phyloP scores from a whole-genome alignment of 2,888 invertebrate genomes.

The Troilus luridus region DNA sequence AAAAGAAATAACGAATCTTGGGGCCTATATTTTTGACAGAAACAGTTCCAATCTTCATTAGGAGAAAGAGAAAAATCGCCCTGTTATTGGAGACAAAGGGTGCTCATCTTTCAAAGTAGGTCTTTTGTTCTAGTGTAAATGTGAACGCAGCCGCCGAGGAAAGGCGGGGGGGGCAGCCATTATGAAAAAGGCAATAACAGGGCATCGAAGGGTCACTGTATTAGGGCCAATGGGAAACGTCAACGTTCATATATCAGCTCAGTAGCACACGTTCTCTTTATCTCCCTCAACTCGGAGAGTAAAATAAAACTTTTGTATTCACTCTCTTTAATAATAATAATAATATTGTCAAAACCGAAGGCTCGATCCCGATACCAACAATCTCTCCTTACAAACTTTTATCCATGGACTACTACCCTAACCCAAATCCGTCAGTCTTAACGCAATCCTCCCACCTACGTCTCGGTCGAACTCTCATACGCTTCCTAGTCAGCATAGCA shows the following conservation, averaged over 20 bases:
- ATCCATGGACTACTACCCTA: too few relatives aligned
- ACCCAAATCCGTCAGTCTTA: too few relatives aligned
- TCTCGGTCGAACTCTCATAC: too few relatives aligned
- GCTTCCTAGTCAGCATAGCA: too few relatives aligned
- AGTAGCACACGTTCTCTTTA: not conserved
- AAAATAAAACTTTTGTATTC: not conserved
- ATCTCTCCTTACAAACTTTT: too few relatives aligned
- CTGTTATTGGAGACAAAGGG: constrained; percentile 20
- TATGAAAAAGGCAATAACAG: constrained; percentile 41
- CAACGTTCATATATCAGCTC: constrained; percentile 6
- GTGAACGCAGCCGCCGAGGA: constrained; percentile 21
- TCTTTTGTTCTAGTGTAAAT: constrained; percentile 19
- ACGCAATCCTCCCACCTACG: too few relatives aligned
- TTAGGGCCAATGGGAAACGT: not conserved
- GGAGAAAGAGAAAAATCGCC: constrained; percentile 19
- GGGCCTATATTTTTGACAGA: not conserved
- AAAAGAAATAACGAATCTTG: not conserved
- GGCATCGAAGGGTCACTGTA: not conserved
- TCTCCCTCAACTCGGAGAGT: not conserved
- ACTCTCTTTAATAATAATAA: too few relatives aligned
- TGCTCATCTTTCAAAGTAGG: constrained; percentile 37
- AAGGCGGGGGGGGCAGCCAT: not conserved
- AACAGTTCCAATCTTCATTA: constrained; percentile 25
- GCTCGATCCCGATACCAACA: too few relatives aligned
- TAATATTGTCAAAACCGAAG: too few relatives aligned